phyloP scores from a whole-genome alignment of 64 coral and sea anemone species.

The Dendronephthya gigantea region DNA sequence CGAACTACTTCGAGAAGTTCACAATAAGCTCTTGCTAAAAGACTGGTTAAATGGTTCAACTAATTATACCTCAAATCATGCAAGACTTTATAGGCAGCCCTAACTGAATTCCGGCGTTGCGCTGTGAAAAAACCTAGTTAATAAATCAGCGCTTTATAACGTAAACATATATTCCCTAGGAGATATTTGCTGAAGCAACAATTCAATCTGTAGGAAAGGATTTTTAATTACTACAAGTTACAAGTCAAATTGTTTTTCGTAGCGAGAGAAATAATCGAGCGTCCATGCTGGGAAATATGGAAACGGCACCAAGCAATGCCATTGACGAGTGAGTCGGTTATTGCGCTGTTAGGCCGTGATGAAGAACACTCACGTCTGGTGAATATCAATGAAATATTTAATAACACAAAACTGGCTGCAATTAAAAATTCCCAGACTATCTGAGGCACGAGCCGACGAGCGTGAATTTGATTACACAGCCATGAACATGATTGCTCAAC shows the following conservation, averaged over 20 bases:
- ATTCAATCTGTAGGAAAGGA: neutral
- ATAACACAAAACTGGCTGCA: neutral
- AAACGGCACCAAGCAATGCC: neutral
- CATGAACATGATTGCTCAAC: neutral
- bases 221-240: neutral
- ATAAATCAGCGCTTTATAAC: no score
- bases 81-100: neutral
- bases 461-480: neutral
- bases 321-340: neutral
- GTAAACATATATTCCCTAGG: no score
- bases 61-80: neutral
- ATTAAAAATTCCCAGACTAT: neutral
- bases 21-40: no score
- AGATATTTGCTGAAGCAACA: neutral
- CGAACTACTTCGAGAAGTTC: no score
- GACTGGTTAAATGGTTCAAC: no score
- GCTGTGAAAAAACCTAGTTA: neutral
- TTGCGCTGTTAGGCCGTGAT: neutral
- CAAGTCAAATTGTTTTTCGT: neutral
- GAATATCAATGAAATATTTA: neutral
- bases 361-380: neutral
- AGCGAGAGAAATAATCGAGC: neutral
- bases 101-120: neutral
- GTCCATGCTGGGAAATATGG: neutral
- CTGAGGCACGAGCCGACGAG: constrained; percentile 3